A percentile compares a stretch with the other conserved stretches of the same genome.
phyloP scores from a whole-genome alignment of 1,140 invertebrate species.

The Pantala flavescens region DNA sequence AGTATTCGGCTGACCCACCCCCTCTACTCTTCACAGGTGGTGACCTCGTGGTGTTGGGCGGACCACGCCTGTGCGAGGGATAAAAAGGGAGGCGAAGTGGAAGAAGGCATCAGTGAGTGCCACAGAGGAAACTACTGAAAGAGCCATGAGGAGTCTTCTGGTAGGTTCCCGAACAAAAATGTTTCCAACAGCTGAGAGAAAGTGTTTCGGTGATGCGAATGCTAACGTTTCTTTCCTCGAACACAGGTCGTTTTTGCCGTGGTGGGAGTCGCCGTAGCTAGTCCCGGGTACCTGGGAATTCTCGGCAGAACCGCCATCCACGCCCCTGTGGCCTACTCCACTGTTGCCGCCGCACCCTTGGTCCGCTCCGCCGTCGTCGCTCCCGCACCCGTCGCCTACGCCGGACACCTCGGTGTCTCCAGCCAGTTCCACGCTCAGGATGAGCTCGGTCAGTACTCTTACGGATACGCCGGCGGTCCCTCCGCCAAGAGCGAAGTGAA shows the following conservation, averaged over 20 bases:
- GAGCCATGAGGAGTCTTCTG: not conserved
- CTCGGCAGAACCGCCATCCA: not conserved
- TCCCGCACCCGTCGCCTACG: slow-evolving; percentile 25
- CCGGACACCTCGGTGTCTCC: slow-evolving; percentile 10
- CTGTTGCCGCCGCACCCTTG: too few relatives aligned
- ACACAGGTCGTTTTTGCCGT: not conserved
- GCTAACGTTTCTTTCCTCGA: not conserved
- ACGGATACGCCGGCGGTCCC: slow-evolving; percentile 29
- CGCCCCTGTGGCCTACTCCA: not conserved
- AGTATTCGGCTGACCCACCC: too few relatives aligned
- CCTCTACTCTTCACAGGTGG: not conserved
- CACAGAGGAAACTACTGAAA: not conserved
- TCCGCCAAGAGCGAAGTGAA: slow-evolving; percentile 28
- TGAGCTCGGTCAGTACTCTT: slow-evolving; percentile 29
- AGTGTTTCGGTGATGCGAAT: not conserved
- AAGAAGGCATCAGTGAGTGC: not conserved
- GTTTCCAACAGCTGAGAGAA: not conserved
- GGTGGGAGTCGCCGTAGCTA: not conserved
- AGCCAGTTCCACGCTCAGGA: slow-evolving; percentile 34
- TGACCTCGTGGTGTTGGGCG: not conserved
- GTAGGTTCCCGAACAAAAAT: not conserved
- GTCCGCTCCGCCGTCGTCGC: slow-evolving; percentile 23
- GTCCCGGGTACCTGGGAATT: not conserved
- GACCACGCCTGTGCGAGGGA: not conserved
- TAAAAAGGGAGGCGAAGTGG: not conserved